phyloP scores from a whole-genome alignment of 2,797 vertebrate species.

The Gymnocypris eckloni region DNA sequence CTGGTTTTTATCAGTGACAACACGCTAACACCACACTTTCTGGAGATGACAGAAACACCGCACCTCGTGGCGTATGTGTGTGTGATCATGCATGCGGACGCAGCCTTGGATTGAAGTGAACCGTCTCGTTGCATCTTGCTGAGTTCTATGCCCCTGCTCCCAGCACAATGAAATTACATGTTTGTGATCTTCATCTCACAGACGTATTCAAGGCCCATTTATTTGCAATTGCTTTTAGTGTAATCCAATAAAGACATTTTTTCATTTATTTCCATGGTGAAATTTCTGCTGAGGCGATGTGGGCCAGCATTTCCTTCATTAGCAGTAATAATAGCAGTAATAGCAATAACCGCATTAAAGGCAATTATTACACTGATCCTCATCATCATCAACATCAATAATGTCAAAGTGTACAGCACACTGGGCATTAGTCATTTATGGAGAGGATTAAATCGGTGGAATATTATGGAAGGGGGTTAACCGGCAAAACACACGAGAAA shows the following conservation, averaged over 20 bases:
- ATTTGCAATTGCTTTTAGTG: constrained; percentile 88
- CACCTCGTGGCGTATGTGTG: not conserved
- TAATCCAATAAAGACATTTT: constrained; percentile 85
- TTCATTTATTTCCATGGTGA: constrained; percentile 87
- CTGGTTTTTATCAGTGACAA: constrained; percentile 18
- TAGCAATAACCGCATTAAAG: constrained; percentile 85
- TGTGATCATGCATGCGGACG: constrained; percentile 21
- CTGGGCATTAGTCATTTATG: constrained; percentile 73
- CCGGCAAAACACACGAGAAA: constrained; percentile 51
- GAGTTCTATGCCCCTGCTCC: constrained; percentile 61
- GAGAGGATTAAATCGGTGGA: constrained; percentile 60
- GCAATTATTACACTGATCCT: constrained; percentile 80
- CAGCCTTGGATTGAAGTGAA: not conserved
- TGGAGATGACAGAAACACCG: not conserved
- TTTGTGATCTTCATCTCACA: constrained; percentile 75
- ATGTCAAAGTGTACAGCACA: constrained; percentile 67
- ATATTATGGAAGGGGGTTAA: constrained; percentile 39
- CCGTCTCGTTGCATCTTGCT: constrained; percentile 53
- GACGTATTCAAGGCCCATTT: constrained; percentile 85
- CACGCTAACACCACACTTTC: not conserved
- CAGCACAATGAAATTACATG: constrained; percentile 81
- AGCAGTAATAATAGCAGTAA: constrained; percentile 86
- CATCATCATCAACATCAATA: constrained; percentile 74
- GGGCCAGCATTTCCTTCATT: constrained; percentile 81
- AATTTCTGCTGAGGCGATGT: constrained; percentile 83